These are phyloP conservation scores for Brachypalpus laphriformis DNA, from an alignment of 2,888 invertebrate genomes.

Conservation along the genomic window DNA sequence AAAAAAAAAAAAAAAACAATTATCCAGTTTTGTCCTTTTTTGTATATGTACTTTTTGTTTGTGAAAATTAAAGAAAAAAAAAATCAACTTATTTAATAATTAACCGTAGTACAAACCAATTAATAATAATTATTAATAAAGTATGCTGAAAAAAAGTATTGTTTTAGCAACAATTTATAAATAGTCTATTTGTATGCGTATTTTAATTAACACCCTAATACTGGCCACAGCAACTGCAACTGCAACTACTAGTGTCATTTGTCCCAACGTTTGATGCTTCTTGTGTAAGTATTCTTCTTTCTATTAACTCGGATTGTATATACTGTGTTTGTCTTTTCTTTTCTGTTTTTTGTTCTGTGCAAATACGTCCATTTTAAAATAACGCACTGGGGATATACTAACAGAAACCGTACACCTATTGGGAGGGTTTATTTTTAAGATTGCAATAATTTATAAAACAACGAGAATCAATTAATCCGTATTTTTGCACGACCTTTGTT, in stretches of 20 bases:
- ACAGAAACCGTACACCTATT: conserved; percentile 6
- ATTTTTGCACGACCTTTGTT: background rate
- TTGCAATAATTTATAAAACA: background rate
- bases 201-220: conserved; percentile 49
- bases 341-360: conserved; percentile 6
- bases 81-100: conserved; percentile 53
- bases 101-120: conserved; percentile 73
- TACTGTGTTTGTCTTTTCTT: background rate
- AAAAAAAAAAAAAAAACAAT: conserved; percentile 10
- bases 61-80: conserved; percentile 22
- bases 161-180: conserved; percentile 51
- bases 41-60: conserved; percentile 52
- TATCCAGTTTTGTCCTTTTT: conserved; percentile 58
- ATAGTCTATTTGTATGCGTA: conserved; percentile 38
- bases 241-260: conserved; percentile 12
- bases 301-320: background rate
- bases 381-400: conserved; percentile 53
- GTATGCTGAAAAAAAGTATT: conserved; percentile 61
- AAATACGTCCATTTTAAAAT: conserved; percentile 2
- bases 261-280: conserved; percentile 42
- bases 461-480: background rate
- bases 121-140: conserved; percentile 66
- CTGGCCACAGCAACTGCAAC: background rate
- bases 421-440: background rate
- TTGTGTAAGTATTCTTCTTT: conserved; percentile 44